Conservation (phyloP, 2,888 invertebrate species). For the Patella caerulea region DNA sequence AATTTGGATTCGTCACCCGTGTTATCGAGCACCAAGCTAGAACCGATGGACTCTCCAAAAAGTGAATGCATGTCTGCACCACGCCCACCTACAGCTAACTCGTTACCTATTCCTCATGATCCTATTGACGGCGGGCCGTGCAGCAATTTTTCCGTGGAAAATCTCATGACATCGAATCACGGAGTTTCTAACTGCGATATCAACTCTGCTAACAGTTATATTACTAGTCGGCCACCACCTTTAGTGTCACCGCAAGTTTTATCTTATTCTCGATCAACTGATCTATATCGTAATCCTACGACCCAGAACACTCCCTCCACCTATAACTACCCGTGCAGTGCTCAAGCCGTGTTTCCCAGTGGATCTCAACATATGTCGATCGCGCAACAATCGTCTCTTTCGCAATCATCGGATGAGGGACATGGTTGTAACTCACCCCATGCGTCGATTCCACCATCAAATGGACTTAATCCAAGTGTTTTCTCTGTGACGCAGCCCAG, state of each 20-base stretch:
- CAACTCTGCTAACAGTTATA: conserved; percentile 40
- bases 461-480: conserved; percentile 56
- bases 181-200: conserved; percentile 45
- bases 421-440: conserved; percentile 46
- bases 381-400: conserved; percentile 27
- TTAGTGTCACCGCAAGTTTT: conserved; percentile 58
- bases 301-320: conserved; percentile 18
- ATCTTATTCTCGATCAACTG: conserved; percentile 53
- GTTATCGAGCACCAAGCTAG: conserved; percentile 52
- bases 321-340: conserved; percentile 49
- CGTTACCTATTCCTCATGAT: conserved; percentile 59
- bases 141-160: conserved; percentile 64
- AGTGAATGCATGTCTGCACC: conserved; percentile 42
- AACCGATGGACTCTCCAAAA: conserved; percentile 57
- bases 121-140: conserved; percentile 47
- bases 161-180: conserved; percentile 60
- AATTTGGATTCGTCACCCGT: conserved; percentile 31
- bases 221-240: conserved; percentile 48
- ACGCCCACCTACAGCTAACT: conserved; percentile 46
- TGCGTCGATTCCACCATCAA: conserved; percentile 50
- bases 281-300: conserved; percentile 52
- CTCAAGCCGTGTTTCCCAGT: conserved; percentile 48
- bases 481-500: conserved; percentile 54
- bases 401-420: conserved; percentile 29
- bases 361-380: conserved; percentile 35